A percentile compares a stretch with the other conserved stretches of the same genome.
These are phyloP conservation scores for Phoeniculus purpureus DNA, from an alignment of 2,797 vertebrate genomes.

Conservation along the genomic window DNA sequence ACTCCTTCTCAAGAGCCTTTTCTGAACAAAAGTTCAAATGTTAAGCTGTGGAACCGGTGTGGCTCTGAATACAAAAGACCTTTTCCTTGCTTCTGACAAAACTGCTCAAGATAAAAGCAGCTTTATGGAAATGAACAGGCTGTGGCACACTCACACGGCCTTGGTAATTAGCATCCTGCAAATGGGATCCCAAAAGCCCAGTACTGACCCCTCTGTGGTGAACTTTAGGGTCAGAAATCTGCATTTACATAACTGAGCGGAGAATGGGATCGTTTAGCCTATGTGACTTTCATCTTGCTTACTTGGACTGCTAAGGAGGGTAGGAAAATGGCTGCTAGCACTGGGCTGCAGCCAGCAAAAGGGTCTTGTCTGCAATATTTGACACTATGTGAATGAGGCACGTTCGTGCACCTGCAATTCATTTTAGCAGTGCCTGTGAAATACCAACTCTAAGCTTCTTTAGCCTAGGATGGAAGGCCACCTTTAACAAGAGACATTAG, in stretches of 20 bases:
- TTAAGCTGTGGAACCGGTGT: neutral
- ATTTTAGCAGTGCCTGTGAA: neutral
- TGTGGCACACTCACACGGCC: neutral
- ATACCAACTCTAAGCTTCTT: neutral
- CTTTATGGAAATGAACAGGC: neutral
- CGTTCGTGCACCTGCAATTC: neutral
- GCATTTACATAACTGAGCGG: neutral
- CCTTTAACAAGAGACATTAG: neutral
- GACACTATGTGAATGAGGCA: neutral
- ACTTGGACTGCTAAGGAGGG: neutral
- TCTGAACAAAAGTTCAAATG: neutral
- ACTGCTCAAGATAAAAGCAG: neutral
- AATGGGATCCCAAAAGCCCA: neutral
- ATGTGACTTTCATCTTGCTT: neutral
- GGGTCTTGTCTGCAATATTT: neutral
- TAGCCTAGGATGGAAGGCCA: neutral
- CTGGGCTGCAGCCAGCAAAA: accelerated
- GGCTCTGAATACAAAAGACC: neutral
- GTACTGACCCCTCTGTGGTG: accelerated
- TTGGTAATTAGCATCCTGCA: neutral
- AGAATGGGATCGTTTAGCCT: neutral
- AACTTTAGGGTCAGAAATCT: neutral
- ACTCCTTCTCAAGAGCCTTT: neutral
- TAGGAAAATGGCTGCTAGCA: accelerated
- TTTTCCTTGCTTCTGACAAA: neutral